Conservation (phyloP, 1,140 invertebrate species). For the Papilio polyxenes region DNA sequence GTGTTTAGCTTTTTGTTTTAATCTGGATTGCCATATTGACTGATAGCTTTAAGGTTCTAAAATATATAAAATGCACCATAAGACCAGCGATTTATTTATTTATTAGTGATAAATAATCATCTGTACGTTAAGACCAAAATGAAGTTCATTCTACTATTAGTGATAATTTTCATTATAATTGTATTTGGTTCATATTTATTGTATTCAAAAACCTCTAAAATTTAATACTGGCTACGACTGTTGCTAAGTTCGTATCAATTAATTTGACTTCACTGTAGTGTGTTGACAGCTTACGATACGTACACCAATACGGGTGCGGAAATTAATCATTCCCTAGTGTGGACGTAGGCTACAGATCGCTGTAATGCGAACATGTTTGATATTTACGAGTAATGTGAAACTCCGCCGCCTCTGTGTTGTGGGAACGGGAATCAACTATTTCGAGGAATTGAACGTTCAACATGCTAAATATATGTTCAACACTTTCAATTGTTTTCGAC, state of each 20-base stretch:
- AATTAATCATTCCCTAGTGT: constrained; percentile 47
- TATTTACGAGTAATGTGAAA: constrained; percentile 39
- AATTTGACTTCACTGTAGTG: constrained; percentile 25
- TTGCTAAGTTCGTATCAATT: neutral
- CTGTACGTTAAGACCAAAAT: too few species aligned
- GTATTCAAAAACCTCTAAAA: too few species aligned
- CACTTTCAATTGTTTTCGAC: constrained; percentile 30
- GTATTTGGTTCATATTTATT: too few species aligned
- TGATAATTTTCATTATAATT: too few species aligned
- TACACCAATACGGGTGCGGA: constrained; percentile 33
- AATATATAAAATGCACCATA: too few species aligned
- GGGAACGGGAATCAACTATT: constrained; percentile 26
- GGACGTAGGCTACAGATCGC: constrained; percentile 39
- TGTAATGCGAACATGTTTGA: constrained; percentile 38
- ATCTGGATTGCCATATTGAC: too few species aligned
- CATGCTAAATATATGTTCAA: constrained; percentile 27
- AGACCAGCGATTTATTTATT: too few species aligned
- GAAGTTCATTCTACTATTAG: too few species aligned
- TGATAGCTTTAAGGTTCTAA: too few species aligned
- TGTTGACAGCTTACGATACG: constrained; percentile 14
- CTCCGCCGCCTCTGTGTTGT: constrained; percentile 28
- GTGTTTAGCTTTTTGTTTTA: too few species aligned
- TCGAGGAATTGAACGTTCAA: constrained; percentile 34
- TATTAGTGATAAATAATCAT: too few species aligned
- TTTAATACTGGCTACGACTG: neutral